phyloP scores from a whole-genome alignment of 2,888 invertebrate genomes.

The Acanthosoma haemorrhoidale region DNA sequence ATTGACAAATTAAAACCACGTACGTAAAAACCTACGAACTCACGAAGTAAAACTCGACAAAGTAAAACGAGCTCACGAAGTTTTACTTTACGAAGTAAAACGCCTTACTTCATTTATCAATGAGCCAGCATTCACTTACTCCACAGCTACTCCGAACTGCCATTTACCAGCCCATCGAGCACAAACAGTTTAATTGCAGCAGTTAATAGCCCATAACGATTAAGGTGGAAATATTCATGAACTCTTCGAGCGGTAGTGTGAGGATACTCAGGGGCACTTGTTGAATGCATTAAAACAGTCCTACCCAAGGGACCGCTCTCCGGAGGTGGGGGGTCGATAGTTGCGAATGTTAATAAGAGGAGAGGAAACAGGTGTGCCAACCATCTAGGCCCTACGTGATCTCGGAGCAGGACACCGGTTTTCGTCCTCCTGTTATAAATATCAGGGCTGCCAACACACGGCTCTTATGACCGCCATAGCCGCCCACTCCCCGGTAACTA shows the following conservation, averaged over 20 bases:
- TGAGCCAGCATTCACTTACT: no score
- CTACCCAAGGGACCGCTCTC: background rate
- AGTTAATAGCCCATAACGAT: background rate
- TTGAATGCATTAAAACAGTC: background rate
- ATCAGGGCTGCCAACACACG: background rate
- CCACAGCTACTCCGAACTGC: no score
- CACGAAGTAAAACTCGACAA: no score
- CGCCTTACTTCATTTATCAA: no score
- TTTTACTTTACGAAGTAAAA: no score
- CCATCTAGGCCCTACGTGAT: background rate
- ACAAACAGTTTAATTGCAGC: background rate
- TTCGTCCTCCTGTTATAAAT: background rate
- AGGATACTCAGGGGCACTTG: no score
- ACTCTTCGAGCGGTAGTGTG: background rate
- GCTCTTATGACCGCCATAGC: background rate
- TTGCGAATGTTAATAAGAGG: conserved; percentile 8
- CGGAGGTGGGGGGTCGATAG: background rate
- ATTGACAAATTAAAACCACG: no score
- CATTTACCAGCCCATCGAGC: no score
- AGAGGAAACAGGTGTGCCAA: background rate
- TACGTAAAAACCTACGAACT: no score
- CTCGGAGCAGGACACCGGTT: background rate
- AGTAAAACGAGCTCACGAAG: no score
- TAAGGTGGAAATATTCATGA: conserved; percentile 1
- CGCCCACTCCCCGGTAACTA: background rate